Conservation (phyloP, 2,113 vertebrate genomes). For the Tautogolabrus adspersus region DNA sequence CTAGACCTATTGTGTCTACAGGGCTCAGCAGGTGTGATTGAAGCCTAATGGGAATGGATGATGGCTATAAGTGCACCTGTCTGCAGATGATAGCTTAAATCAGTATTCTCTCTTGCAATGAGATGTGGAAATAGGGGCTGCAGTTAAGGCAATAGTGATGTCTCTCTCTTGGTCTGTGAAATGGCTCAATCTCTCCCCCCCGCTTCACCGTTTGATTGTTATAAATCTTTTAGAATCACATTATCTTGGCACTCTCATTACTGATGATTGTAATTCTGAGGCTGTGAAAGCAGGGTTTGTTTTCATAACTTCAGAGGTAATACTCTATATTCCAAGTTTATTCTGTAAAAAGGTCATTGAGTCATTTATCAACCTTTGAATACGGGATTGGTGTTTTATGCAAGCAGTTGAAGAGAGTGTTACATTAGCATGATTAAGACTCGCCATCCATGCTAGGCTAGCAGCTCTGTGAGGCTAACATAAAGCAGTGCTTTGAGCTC, state of each 20-base stretch:
- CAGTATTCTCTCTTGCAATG: constrained; percentile 73
- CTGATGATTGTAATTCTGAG: constrained; percentile 37
- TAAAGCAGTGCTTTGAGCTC: not conserved
- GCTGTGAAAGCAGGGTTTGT: constrained; percentile 23
- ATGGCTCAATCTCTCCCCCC: constrained; percentile 71
- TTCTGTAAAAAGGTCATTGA: constrained; percentile 18
- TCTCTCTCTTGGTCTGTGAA: constrained; percentile 75
- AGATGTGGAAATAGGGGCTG: constrained; percentile 71
- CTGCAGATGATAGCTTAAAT: constrained; percentile 74
- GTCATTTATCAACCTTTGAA: constrained; percentile 7
- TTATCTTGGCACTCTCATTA: constrained; percentile 71
- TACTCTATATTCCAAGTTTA: constrained; percentile 12
- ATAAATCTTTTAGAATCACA: constrained; percentile 77
- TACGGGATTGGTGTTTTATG: not conserved
- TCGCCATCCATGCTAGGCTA: not conserved
- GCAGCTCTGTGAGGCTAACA: not conserved
- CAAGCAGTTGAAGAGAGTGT: not conserved
- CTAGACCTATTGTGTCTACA: constrained; percentile 48
- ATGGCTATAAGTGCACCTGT: constrained; percentile 73
- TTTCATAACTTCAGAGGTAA: constrained; percentile 22
- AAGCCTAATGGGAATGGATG: constrained; percentile 77
- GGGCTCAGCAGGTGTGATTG: constrained; percentile 69
- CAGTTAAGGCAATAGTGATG: constrained; percentile 69
- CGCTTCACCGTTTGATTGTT: constrained; percentile 70
- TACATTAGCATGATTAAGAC: not conserved